Evolutionary conservation across 2,113 vertebrate genomes (phyloP).

Genomic region (Loxodonta africana): DNA sequence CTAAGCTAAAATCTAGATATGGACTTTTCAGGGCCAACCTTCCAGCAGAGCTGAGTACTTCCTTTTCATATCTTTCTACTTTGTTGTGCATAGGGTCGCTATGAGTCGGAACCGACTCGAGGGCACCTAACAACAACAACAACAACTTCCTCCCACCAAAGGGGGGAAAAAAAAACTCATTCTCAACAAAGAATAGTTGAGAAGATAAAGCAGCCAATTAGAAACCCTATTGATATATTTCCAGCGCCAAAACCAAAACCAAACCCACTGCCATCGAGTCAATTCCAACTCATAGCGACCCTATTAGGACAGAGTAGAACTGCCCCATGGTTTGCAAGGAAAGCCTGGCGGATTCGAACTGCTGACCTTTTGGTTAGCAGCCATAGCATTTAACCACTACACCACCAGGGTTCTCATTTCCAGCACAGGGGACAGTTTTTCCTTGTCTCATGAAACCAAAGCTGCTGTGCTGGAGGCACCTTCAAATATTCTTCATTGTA

Average conservation of each 20-base stretch:
- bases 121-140: no score
- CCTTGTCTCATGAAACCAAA: slow-evolving; percentile 5
- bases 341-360: no score
- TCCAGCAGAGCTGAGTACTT: not conserved
- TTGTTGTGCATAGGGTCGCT: no score
- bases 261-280: no score
- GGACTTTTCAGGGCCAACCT: not conserved
- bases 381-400: no score
- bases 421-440: not conserved
- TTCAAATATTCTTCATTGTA: not conserved
- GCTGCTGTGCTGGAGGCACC: not conserved
- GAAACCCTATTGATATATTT: not conserved
- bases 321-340: no score
- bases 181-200: not conserved
- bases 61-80: not conserved
- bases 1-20: not conserved
- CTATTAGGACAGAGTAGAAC: no score
- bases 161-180: not conserved
- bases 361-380: no score
- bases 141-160: not conserved
- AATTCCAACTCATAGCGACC: no score
- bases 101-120: no score
- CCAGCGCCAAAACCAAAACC: not conserved
- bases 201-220: not conserved
- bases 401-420: not conserved